Conservation (phyloP, 2,888 invertebrate species). For the Druceiella hillmani region DNA sequence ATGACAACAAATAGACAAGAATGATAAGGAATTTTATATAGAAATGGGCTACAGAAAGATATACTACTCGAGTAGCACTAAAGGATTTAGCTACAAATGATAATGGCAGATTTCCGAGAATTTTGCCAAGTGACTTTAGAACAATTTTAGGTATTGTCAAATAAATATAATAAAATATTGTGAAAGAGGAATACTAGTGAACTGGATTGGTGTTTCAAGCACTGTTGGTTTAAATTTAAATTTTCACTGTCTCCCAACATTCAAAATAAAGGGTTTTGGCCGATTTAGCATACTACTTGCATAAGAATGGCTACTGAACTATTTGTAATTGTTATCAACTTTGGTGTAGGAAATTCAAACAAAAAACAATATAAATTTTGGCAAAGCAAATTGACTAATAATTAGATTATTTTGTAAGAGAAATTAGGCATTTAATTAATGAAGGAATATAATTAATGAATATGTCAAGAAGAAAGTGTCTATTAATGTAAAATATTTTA, state of each 20-base stretch:
- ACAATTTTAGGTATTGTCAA: conserved; percentile 4
- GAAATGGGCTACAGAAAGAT: conserved; percentile 4
- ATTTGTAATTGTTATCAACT: conserved; percentile 9
- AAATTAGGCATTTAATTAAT: conserved; percentile 4
- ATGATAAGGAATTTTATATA: conserved; percentile 5
- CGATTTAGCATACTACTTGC: conserved; percentile 1
- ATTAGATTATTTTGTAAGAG: conserved; percentile 4
- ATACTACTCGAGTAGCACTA: conserved; percentile 9
- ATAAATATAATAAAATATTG: conserved; percentile 1
- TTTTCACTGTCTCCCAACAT: conserved; percentile 4
- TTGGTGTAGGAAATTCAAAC: conserved; percentile 7
- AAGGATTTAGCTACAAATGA: conserved; percentile 6
- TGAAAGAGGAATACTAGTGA: background rate
- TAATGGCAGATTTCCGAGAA: conserved; percentile 7
- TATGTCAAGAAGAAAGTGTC: too few species aligned
- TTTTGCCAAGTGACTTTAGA: conserved; percentile 8
- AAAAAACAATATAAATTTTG: too few species aligned
- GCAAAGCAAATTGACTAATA: conserved; percentile 3
- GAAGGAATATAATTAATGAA: conserved; percentile 3
- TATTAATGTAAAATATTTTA: conserved; percentile 5
- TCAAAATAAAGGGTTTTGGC: too few species aligned
- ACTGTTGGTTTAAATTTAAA: conserved; percentile 6
- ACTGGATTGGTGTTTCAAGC: conserved; percentile 5
- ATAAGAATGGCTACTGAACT: conserved; percentile 4
- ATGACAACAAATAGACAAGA: background rate